Evolutionary conservation across 2,888 invertebrate genomes (phyloP), one percentile per base, ranked within the genome.

Genomic region (Drosophila mulleri): DNA sequence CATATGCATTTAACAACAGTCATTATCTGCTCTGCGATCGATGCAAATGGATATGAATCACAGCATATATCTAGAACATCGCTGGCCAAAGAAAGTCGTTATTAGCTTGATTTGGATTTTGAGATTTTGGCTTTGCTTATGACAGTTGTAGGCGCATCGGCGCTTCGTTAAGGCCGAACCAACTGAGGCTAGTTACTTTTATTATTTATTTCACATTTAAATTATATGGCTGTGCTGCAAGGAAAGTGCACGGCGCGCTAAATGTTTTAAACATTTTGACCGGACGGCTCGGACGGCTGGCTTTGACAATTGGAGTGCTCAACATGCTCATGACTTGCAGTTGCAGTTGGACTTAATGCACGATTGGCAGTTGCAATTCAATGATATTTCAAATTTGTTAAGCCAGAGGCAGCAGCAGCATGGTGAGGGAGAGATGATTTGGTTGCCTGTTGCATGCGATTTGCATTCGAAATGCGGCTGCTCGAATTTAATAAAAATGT

Each of bases 341-440:
- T 32, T 32, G 32, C 32, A 32, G 16, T 72, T 58, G 64, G 59
- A 66, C 71, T 86, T 90, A 89, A 90, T 89, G 91, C 91, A 91
- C 91, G 91, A 91, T 89, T 91, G 91, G 88, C 89, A 91, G 91
- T 91, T 91, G 82, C 88, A 91, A 87, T 91, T 89, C 90, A 91
- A 89, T 84, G 82, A 78, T 79, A 83, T 84, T 89, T 84, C 76
- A 83, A 82, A 88, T 89, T 89, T 82, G 87, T 80, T 72, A 72
- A 71, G 71, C 53, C 63, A 42, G 39, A 23, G 41, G 37, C 35
- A 56, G 76, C 35, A 44, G 20, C n/a, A 2, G 14, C 37, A 14
- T 0, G 0, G 39, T 16, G 37, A 37, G 14, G 37, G 2, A 11
- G 32, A 62, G 62, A 37, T 16, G 60, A 58, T 57, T 61, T 57